A percentile compares a stretch with the other conserved stretches of the same genome.
Conservation (phyloP, 2,113 vertebrate genomes). For the Hymenochirus boettgeri region DNA sequence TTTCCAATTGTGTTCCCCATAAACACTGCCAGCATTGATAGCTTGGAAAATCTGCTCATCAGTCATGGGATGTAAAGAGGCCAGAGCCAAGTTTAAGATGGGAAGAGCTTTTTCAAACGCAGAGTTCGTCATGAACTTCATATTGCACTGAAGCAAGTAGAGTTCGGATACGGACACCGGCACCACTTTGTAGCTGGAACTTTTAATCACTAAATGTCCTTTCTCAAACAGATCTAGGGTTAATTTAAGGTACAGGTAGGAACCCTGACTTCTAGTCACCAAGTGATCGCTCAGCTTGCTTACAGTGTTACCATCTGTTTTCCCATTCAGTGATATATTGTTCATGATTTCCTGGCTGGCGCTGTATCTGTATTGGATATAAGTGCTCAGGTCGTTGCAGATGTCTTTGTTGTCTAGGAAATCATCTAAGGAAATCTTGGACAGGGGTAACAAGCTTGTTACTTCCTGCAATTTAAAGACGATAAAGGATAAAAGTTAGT, state of each 20-base stretch:
- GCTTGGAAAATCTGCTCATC: conserved; percentile 96
- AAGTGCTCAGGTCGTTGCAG: conserved; percentile 81
- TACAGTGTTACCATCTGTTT: conserved; percentile 78
- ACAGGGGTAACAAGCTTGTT: conserved; percentile 73
- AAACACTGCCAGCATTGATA: conserved; percentile 76
- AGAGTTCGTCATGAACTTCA: conserved; percentile 92
- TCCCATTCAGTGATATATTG: conserved; percentile 93
- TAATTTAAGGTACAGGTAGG: conserved; percentile 93
- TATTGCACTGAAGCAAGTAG: conserved; percentile 96
- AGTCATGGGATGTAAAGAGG: conserved; percentile 92
- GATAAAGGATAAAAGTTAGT: background rate
- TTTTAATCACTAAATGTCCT: conserved; percentile 94
- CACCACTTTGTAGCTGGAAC: conserved; percentile 95
- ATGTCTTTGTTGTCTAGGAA: conserved; percentile 85
- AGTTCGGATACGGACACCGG: conserved; percentile 92
- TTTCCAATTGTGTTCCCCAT: conserved; percentile 82
- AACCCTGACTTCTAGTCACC: conserved; percentile 88
- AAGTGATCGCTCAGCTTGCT: conserved; percentile 91
- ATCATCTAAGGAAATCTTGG: conserved; percentile 80
- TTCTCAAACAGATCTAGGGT: conserved; percentile 93
- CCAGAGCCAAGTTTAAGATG: conserved; percentile 84
- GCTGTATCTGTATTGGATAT: conserved; percentile 85
- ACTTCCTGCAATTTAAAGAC: conserved; percentile 70
- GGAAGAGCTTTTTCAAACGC: conserved; percentile 88
- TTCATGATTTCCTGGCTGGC: conserved; percentile 86